Percentiles rank a stretch among this genome's conserved stretches.
Evolutionary conservation across 1,140 invertebrate genomes (phyloP).

Genomic region (Caerostris darwini): DNA sequence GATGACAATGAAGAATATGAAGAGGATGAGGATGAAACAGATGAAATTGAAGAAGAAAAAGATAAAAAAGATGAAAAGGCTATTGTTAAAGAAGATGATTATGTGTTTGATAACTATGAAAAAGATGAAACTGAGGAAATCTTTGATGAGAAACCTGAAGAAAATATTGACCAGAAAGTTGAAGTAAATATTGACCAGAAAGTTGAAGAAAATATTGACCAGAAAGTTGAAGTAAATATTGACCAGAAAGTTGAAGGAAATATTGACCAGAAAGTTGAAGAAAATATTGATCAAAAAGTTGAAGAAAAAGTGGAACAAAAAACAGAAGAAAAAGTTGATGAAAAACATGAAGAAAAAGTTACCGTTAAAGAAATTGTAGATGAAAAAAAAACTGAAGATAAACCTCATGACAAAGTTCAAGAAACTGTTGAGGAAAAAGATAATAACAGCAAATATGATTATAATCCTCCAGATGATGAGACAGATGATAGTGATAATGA

Average conservation of each 20-base stretch:
- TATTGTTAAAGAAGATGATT: not conserved
- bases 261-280: not conserved
- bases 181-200: not conserved
- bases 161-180: not conserved
- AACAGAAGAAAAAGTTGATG: not conserved
- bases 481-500: not conserved
- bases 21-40: not conserved
- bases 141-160: not conserved
- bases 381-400: not conserved
- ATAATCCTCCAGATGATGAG: constrained; percentile 37
- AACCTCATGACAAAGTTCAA: not conserved
- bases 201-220: not conserved
- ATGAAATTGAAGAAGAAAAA: not conserved
- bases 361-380: not conserved
- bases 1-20: constrained; percentile 23
- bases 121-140: constrained; percentile 6
- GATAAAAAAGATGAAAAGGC: not conserved
- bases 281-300: not conserved
- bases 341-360: not conserved
- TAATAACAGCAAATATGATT: not conserved
- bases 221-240: not conserved
- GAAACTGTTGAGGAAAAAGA: not conserved
- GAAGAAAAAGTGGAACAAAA: too few species aligned
- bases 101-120: constrained; percentile 23
- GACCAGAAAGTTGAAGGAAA: not conserved